Conservation (phyloP, 2,888 invertebrate species). For the Andricus quercusramuli region DNA sequence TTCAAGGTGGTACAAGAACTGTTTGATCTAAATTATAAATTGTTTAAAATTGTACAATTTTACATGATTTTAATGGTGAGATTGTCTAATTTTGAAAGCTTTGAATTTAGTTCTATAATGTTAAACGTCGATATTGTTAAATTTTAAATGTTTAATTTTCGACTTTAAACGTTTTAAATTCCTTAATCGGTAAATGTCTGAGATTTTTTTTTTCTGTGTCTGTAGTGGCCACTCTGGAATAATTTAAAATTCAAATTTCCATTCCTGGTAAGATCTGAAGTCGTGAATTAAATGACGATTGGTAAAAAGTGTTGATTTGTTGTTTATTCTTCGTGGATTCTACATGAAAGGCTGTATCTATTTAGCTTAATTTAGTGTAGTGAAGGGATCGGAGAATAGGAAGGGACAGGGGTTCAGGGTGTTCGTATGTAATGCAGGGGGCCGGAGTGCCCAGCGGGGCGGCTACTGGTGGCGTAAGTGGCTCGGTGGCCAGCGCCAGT, state of each 20-base stretch:
- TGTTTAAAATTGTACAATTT: no score
- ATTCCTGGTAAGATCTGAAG: not conserved
- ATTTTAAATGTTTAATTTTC: no score
- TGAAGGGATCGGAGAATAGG: conserved; percentile 54
- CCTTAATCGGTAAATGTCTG: no score
- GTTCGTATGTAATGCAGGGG: conserved; percentile 74
- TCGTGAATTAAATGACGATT: not conserved
- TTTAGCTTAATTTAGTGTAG: conserved; percentile 48
- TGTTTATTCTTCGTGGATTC: not conserved
- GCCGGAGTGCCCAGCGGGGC: conserved; percentile 76
- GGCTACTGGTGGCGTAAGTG: conserved; percentile 73
- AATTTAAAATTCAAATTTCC: not conserved
- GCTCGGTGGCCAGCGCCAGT: conserved; percentile 76
- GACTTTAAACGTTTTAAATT: no score
- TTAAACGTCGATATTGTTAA: no score
- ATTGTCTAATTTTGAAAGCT: no score
- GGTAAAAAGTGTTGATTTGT: not conserved
- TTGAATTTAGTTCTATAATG: no score
- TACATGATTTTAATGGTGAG: no score
- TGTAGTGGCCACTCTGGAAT: no score
- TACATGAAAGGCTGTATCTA: conserved; percentile 52
- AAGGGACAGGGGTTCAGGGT: conserved; percentile 66
- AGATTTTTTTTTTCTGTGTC: no score
- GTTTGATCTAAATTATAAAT: no score
- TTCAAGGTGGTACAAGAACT: no score